Percentiles rank a stretch among this genome's conserved stretches.
Conservation (phyloP, 2,113 vertebrate species). For the Callionymus lyra region DNA sequence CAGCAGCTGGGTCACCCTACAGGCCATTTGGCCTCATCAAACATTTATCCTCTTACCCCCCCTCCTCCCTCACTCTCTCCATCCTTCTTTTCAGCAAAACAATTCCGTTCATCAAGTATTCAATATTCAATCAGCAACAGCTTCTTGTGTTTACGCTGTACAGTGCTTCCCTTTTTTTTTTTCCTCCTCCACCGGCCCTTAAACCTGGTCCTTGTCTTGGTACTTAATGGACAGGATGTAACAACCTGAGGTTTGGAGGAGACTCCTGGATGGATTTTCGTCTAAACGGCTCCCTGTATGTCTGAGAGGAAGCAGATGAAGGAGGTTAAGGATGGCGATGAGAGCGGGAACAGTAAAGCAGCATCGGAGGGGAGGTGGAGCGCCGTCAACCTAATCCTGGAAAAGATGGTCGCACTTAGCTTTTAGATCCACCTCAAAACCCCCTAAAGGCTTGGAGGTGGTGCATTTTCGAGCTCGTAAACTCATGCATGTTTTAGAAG, state of each 20-base stretch:
- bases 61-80: background rate
- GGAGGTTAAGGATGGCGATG: slow-evolving; percentile 1
- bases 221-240: slow-evolving; percentile 14
- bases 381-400: slow-evolving; percentile 50
- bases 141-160: too few species aligned
- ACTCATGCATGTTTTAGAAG: slow-evolving; percentile 68
- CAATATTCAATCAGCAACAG: too few species aligned
- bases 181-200: slow-evolving; percentile 6
- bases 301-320: slow-evolving; percentile 9
- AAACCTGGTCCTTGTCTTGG: too few species aligned
- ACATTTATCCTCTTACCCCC: slow-evolving; percentile 58
- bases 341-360: slow-evolving; percentile 23
- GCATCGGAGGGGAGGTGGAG: slow-evolving; percentile 25
- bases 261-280: slow-evolving; percentile 32
- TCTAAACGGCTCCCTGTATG: slow-evolving; percentile 26
- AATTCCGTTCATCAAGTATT: too few species aligned
- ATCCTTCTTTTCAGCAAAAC: slow-evolving; percentile 11
- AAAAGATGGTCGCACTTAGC: slow-evolving; percentile 52
- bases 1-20: slow-evolving; percentile 41
- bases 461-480: slow-evolving; percentile 37
- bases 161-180: too few species aligned
- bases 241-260: slow-evolving; percentile 17
- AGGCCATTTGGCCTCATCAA: slow-evolving; percentile 64
- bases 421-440: slow-evolving; percentile 47
- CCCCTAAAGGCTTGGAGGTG: slow-evolving; percentile 40